Conservation (phyloP, 30 jellyfish, hydroid and myxozoan genomes). For the Pelagia noctiluca region DNA sequence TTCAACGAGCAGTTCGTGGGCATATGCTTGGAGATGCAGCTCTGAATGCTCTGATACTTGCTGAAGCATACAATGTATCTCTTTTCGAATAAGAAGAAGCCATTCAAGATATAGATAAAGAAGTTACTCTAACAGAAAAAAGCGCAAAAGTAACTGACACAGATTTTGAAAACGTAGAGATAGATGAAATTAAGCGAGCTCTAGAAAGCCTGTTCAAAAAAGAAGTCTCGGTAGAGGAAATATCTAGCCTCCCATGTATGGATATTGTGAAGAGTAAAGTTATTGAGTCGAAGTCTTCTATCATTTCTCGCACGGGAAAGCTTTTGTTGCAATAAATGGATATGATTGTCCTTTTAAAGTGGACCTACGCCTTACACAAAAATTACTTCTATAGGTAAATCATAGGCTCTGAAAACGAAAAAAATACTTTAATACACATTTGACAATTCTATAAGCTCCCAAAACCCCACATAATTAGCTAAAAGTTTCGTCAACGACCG, state of each 20-base stretch:
- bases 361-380: no score
- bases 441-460: no score
- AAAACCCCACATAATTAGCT: no score
- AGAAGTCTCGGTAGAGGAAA: slow-evolving; percentile 5
- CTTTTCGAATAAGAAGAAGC: slow-evolving; percentile 32
- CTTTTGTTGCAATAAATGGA: slow-evolving; percentile 67
- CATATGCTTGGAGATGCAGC: slow-evolving; percentile 61
- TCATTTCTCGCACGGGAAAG: slow-evolving; percentile 48
- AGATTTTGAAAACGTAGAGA: slow-evolving; percentile 5
- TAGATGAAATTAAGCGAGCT: no score
- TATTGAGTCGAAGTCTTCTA: slow-evolving; percentile 17
- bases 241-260: slow-evolving; percentile 11
- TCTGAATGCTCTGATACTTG: slow-evolving; percentile 32
- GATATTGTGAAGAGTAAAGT: slow-evolving; percentile 27
- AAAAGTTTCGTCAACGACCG: no score
- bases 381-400: no score
- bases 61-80: slow-evolving; percentile 44
- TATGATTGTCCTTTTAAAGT: no score
- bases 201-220: no score
- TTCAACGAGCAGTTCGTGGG: slow-evolving; percentile 56
- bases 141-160: not conserved
- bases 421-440: no score
- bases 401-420: no score
- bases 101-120: slow-evolving; percentile 23
- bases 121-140: not conserved